phyloP scores from a whole-genome alignment of 2,113 vertebrate genomes.

The Chlorodrepanis virens region DNA sequence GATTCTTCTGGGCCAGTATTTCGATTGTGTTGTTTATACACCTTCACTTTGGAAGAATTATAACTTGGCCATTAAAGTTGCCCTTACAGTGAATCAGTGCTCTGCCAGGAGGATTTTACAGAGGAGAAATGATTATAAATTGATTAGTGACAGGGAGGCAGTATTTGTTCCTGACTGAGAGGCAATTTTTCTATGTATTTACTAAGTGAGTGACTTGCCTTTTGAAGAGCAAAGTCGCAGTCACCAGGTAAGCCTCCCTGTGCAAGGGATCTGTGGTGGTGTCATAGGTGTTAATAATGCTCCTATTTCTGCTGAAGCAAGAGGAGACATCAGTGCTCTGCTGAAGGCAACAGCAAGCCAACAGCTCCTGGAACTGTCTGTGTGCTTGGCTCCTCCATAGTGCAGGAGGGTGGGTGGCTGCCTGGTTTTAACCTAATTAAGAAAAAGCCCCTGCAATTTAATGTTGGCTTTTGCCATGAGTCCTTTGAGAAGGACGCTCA shows the following conservation, averaged over 20 bases:
- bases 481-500: not conserved
- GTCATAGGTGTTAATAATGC: not conserved
- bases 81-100: not conserved
- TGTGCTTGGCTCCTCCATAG: not conserved
- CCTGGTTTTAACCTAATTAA: not conserved
- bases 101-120: not conserved
- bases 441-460: not conserved
- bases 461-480: not conserved
- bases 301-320: not conserved
- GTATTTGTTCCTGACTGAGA: not conserved
- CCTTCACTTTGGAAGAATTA: constrained; percentile 44
- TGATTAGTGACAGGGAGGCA: not conserved
- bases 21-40: constrained; percentile 26
- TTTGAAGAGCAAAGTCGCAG: not conserved
- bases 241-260: not conserved
- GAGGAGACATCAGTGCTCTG: not conserved
- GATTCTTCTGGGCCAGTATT: constrained; percentile 28
- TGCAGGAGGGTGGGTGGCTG: not conserved
- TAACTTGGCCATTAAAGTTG: not conserved
- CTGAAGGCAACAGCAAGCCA: not conserved
- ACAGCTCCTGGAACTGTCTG: not conserved
- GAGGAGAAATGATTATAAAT: not conserved
- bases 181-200: not conserved
- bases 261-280: not conserved
- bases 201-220: not conserved